Evolutionary conservation across 2,113 vertebrate genomes (phyloP).

Genomic region (Parotia lawesii): DNA sequence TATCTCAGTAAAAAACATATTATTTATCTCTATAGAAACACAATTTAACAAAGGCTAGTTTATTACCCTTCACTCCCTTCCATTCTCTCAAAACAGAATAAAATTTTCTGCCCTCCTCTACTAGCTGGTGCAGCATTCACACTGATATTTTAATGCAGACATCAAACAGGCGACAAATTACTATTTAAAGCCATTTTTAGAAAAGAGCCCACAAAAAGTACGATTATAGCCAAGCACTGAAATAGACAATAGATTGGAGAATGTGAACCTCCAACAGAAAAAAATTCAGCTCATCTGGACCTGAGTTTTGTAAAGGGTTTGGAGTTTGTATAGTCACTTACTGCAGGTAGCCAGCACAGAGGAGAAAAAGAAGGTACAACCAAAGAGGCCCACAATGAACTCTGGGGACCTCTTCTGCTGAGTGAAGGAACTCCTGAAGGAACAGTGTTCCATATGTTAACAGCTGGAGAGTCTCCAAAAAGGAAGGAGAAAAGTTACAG

Average conservation of each 20-base stretch:
- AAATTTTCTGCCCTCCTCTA: not conserved
- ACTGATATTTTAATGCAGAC: not conserved
- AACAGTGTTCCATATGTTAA: not conserved
- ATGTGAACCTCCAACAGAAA: not conserved
- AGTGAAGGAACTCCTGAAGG: not conserved
- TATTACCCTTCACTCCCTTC: not conserved
- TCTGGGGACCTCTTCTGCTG: not conserved
- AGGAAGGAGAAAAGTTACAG: not conserved
- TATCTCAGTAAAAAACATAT: not conserved
- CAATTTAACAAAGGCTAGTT: not conserved
- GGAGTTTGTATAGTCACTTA: not conserved
- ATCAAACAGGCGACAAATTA: not conserved
- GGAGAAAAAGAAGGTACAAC: not conserved
- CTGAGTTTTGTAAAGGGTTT: not conserved
- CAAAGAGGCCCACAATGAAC: not conserved
- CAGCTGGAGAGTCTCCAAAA: not conserved
- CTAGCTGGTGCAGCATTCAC: not conserved
- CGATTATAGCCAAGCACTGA: not conserved
- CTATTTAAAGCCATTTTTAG: not conserved
- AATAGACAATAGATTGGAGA: not conserved
- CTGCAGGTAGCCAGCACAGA: not conserved
- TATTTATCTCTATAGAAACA: constrained; percentile 4
- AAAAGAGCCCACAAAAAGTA: not conserved
- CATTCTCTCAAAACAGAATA: not conserved
- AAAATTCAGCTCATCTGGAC: not conserved